Base-by-base conservation (phyloP, 2,113 vertebrate species). In the Saccopteryx bilineata region DNA sequence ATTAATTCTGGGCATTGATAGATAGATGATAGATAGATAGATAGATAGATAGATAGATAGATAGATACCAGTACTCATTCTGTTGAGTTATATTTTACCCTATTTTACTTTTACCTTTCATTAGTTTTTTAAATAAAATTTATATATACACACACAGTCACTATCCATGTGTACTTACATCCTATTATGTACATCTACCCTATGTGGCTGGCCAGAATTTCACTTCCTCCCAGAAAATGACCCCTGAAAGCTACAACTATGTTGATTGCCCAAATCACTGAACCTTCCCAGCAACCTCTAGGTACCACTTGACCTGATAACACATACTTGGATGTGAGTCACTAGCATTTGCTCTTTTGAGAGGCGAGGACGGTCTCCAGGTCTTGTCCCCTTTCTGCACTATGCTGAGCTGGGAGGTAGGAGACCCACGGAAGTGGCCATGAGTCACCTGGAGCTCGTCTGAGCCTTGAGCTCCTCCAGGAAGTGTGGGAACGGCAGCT, bases 381-480 rank as follows among this genome's bases (percentile, higher is more conserved):
- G 46, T 50, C 7, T 71, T 15, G 1, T 78, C 50, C 81, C 19
- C n/a, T 69, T 28, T 82, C n/a, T 24, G 28, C 13, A 15, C 12
- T 46, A 13, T 19, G 58, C 75, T 68, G 23, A 56, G 9, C 21
- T 60, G 54, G 14, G 46, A 50, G 54, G 80, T 2, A 81, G 69
- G 24, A 92, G 56, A 76, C 26, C 14, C 3, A 4, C 21, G 75
- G 60, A 65, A 69, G 63, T 18, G 24, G 82, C 66, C 21, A 0
- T 95, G 96, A 96, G 48, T 97, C 96, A 97, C 10, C 3, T 26
- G 2, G n/a, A 7, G 0, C 11, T 65, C 26, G 21, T 24, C 74
- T 52, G 54, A 76, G 60, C 54, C 80, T 87, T 66, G 87, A 74
- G 50, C 54, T 61, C 63, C 50, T 90, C 84, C 96, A 93, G 90